A percentile compares a stretch with the other conserved stretches of the same genome.
These are phyloP conservation scores for Malurus elegans DNA, from an alignment of 2,113 vertebrate genomes.

Conservation along the genomic window DNA sequence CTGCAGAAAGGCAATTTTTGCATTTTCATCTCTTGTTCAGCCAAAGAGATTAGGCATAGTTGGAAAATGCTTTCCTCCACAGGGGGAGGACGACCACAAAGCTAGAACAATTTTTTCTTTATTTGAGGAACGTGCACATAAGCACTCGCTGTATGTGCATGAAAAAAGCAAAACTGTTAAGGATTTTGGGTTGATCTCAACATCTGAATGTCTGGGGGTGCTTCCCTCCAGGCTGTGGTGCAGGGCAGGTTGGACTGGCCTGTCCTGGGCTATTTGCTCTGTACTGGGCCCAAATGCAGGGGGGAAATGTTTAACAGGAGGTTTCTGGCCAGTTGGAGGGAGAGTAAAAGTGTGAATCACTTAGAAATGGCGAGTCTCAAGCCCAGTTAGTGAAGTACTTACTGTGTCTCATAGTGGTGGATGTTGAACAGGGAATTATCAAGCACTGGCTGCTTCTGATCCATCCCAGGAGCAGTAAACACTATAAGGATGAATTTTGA, in stretches of 20 bases:
- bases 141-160: background rate
- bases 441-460: background rate
- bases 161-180: background rate
- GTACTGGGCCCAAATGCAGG: fast-evolving
- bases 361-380: background rate
- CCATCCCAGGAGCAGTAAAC: background rate
- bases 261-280: background rate
- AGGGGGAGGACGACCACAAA: background rate
- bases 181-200: background rate
- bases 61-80: background rate
- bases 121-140: background rate
- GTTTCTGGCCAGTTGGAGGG: background rate
- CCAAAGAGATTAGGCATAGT: background rate
- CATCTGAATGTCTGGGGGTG: background rate
- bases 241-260: background rate
- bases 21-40: background rate
- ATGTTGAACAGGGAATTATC: background rate
- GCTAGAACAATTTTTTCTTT: background rate
- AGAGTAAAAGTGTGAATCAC: background rate
- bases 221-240: fast-evolving
- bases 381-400: background rate
- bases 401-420: background rate
- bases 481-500: background rate
- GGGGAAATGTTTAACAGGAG: background rate
- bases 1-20: background rate